Evolutionary conservation across 37 sponge, comb jelly and placozoan species (phyloP).

Genomic region (Hormiphora californensis): DNA sequence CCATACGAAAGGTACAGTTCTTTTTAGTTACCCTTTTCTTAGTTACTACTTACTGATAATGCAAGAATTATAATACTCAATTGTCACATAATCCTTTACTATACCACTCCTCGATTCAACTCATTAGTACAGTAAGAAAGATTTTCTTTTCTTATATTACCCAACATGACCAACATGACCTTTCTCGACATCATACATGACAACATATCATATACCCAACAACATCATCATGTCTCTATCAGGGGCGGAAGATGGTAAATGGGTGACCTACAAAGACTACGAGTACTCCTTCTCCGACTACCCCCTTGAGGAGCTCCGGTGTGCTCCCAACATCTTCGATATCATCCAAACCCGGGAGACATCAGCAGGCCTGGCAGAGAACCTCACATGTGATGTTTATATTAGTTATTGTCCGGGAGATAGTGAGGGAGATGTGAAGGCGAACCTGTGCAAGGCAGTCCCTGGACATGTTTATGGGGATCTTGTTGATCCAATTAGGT

Average conservation of each 20-base stretch:
- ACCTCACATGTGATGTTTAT: constrained; percentile 4
- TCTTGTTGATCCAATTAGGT: no score
- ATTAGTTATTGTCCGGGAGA: constrained; percentile 7
- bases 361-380: neutral
- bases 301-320: constrained; percentile 41
- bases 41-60: no score
- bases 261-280: constrained; percentile 51
- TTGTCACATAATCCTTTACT: no score
- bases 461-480: no score
- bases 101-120: no score
- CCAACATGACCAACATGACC: no score
- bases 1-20: constrained; percentile 7
- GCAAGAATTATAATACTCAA: no score
- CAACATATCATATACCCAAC: no score
- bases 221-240: neutral
- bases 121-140: no score
- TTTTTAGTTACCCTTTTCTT: no score
- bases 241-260: constrained; percentile 10
- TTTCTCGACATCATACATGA: no score
- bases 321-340: constrained; percentile 39
- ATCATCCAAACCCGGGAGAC: neutral
- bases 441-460: neutral
- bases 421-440: constrained; percentile 17
- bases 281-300: constrained; percentile 26
- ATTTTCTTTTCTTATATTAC: no score